Evolutionary conservation across 2,797 vertebrate species (phyloP).

Genomic region (Darevskia nairensis): DNA sequence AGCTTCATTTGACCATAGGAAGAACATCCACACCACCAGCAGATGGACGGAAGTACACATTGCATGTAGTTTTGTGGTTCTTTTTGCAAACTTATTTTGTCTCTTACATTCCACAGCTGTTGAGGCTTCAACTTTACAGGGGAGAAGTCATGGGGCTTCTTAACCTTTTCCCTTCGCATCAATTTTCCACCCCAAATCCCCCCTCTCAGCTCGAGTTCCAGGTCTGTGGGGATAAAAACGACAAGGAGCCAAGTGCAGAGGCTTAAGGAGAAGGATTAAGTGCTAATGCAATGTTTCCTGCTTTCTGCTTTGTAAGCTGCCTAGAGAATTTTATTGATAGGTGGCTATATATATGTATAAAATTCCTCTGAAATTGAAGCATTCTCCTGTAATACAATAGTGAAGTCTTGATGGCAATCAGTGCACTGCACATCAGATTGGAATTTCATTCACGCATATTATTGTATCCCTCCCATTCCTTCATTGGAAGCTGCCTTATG

Average conservation of each 20-base stretch:
- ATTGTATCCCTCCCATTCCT: no score
- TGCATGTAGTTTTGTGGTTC: not conserved
- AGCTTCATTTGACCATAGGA: not conserved
- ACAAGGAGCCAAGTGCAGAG: not conserved
- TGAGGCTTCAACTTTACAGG: not conserved
- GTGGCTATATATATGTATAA: no score
- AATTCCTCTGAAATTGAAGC: no score
- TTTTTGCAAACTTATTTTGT: not conserved
- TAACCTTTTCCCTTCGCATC: not conserved
- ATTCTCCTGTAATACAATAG: not conserved
- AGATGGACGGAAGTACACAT: not conserved
- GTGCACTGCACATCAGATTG: not conserved
- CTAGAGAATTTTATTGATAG: no score
- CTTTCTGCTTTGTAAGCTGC: constrained; percentile 54
- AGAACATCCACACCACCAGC: not conserved
- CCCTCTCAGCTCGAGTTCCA: not conserved
- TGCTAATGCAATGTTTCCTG: not conserved
- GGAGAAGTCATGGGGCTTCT: not conserved
- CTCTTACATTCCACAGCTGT: not conserved
- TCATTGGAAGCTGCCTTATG: no score
- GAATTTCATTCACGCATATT: not conserved
- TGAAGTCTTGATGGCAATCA: not conserved
- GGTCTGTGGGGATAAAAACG: not conserved
- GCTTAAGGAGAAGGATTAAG: not conserved
- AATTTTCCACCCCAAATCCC: not conserved